Percentiles rank a stretch among this genome's conserved stretches.
Evolutionary conservation across 1,140 invertebrate species (phyloP).

Genomic region (Samia ricini): DNA sequence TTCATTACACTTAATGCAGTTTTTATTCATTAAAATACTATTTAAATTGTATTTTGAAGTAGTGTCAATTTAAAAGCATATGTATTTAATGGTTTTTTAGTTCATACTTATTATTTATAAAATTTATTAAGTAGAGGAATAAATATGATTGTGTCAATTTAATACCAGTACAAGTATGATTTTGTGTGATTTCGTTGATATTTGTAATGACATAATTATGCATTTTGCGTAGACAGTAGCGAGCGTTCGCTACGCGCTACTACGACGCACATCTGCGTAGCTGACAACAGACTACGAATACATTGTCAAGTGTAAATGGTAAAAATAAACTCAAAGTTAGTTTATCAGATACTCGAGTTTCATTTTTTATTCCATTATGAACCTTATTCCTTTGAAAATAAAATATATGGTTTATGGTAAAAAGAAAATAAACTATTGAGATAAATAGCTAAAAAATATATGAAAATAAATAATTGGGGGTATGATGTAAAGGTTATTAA

Average conservation of each 20-base stretch:
- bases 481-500: too few species aligned
- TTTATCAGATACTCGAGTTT: constrained; percentile 77
- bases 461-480: too few species aligned
- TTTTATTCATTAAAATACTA: neutral
- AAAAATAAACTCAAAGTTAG: constrained; percentile 80
- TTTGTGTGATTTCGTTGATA: constrained; percentile 23
- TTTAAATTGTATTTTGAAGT: neutral
- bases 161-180: constrained; percentile 5
- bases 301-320: constrained; percentile 80
- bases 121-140: constrained; percentile 9
- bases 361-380: constrained; percentile 44
- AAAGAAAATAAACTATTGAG: too few species aligned
- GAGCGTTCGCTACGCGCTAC: constrained; percentile 47
- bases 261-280: constrained; percentile 67
- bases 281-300: constrained; percentile 75
- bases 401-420: too few species aligned
- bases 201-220: constrained; percentile 22
- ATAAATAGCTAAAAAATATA: too few species aligned
- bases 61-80: constrained; percentile 20
- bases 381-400: neutral
- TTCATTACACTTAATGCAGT: neutral
- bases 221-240: constrained; percentile 55
- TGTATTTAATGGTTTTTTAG: constrained; percentile 6
- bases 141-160: constrained; percentile 18
- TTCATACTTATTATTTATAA: constrained; percentile 13